phyloP scores from a whole-genome alignment of 2,113 vertebrate genomes.

The Rhegmatorhina hoffmannsi region DNA sequence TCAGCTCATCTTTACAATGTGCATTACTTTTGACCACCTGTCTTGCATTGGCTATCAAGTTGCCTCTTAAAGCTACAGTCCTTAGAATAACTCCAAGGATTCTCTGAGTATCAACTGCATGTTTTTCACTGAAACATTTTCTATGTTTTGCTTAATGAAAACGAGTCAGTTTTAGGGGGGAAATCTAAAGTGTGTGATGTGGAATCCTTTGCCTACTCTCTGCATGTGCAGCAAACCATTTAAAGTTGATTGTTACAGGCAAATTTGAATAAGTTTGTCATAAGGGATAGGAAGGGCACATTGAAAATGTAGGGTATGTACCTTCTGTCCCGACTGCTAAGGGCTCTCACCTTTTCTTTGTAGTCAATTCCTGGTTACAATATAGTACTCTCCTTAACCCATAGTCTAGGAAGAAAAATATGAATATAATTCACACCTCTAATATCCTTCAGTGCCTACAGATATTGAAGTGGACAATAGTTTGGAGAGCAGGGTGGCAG shows the following conservation, averaged over 20 bases:
- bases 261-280: background rate
- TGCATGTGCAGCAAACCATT: background rate
- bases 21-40: background rate
- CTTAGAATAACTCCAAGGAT: background rate
- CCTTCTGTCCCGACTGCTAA: background rate
- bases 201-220: background rate
- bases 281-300: background rate
- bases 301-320: background rate
- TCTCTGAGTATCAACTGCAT: background rate
- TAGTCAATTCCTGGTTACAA: background rate
- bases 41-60: background rate
- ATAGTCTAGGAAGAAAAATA: background rate
- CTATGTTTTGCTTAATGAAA: background rate
- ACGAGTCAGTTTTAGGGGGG: background rate
- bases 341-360: background rate
- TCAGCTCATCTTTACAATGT: background rate
- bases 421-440: background rate
- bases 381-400: background rate
- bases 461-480: background rate
- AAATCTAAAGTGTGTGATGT: background rate
- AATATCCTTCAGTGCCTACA: background rate
- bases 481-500: slow-evolving; percentile 19
- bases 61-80: background rate
- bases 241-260: background rate
- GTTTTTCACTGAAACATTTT: background rate